A percentile compares a stretch with the other conserved stretches of the same genome.
These are phyloP conservation scores for Borostomias antarcticus DNA, from an alignment of 2,797 vertebrate species.

Conservation along the genomic window DNA sequence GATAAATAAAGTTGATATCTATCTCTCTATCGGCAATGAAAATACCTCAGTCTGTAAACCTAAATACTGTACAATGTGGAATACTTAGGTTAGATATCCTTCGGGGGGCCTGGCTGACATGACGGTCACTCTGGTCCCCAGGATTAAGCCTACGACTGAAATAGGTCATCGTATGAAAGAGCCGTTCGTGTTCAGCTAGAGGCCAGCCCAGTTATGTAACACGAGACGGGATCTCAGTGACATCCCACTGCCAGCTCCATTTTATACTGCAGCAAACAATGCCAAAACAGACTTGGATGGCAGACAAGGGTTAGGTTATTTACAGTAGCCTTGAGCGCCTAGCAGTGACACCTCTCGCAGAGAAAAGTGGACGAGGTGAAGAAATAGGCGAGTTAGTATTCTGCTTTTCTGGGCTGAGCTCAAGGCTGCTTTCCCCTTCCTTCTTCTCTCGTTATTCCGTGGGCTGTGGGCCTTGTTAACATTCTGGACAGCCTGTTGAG, in stretches of 20 bases:
- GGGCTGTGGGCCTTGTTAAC: conserved; percentile 68
- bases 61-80: neutral
- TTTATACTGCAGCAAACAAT: conserved; percentile 30
- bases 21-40: neutral
- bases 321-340: conserved; percentile 43
- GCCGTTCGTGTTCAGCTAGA: too few relatives aligned
- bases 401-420: conserved; percentile 23
- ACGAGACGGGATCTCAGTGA: conserved; percentile 34
- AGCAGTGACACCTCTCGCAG: conserved; percentile 21
- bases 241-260: conserved; percentile 26
- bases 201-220: conserved; percentile 52
- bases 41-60: neutral
- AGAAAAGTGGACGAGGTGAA: conserved; percentile 15
- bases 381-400: conserved; percentile 15
- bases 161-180: conserved; percentile 24
- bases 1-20: too few relatives aligned
- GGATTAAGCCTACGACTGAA: conserved; percentile 17
- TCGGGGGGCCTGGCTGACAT: neutral
- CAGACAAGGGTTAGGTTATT: conserved; percentile 40
- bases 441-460: conserved; percentile 47
- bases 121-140: neutral
- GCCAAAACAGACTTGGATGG: conserved; percentile 42
- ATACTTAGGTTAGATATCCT: neutral
- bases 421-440: neutral
- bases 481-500: conserved; percentile 62